Base-by-base conservation (phyloP, 2,797 vertebrate genomes). In the Catostomus latipinnis region DNA sequence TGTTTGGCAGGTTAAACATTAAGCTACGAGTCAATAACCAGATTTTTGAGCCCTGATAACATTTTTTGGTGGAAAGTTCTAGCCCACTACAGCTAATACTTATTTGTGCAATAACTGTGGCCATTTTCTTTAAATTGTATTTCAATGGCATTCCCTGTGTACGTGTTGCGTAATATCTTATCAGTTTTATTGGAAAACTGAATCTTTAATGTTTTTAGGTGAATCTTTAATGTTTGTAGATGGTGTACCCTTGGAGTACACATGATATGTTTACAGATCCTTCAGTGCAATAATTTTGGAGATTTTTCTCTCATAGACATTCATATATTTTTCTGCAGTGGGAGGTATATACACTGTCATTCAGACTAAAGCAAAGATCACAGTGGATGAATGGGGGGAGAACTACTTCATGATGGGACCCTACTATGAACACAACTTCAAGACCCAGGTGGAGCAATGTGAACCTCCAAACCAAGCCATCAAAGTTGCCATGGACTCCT, bases 331-430 rank as follows among this genome's bases (percentile, higher is more conserved):
- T 0, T 34, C 80, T 87, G 50, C 92, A 99, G 98, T 99, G 60
- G 98, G 97, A 72, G 97, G 98, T 63, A 99, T 99, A 91, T 98
- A 96, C 89, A 99, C 97, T 0, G 98, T 99, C 86, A 97, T 99
- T 86, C 97, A 99, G 92, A 98, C 96, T 16, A 99, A 99, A 87
- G 94, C 96, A n/a, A 98, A 96, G 90, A 93, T 96, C 76, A 98
- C 97, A 0, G 92, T 92, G 69, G 96, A 99, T 5, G 97, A 98
- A 86, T 98, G 97, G 97, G 98, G 97, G 0, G 97, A 98, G 74
- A 98, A 97, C 82, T 98, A 95, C 85, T 97, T 94, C 88, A 93
- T 99, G 88, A 93, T 99, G 70, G 98, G 98, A 7, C 97, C 97
- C 0, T 98, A 97, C 86, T 97, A 95, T 2, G 96, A 98, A 62